Evolutionary conservation across 2,797 vertebrate species (phyloP), one percentile per base, ranked within the genome.

Genomic region (Ceryle rudis): DNA sequence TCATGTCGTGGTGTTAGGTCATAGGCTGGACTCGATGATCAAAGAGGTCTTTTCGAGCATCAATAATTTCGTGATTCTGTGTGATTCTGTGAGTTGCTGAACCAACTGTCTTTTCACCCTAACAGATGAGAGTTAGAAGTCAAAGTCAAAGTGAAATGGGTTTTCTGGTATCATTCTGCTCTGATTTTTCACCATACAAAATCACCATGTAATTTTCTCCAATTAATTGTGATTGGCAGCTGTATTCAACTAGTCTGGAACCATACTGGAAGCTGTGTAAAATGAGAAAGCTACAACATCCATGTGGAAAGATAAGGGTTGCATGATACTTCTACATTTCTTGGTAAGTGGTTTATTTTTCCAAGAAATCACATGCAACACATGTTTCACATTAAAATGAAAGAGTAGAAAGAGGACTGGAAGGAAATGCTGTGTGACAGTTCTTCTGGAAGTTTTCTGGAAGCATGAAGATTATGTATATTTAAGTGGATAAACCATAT

Each of bases 361-460:
- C 67, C 41, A 78, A 79, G 79, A 85, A 83, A 89, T 84, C 26
- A 60, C 39, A 88, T 15, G 42, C 0, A 4, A n/a, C n/a, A n/a
- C n/a, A n/a, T n/a, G n/a, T n/a, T n/a, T n/a, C n/a, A n/a, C 8
- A 85, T 39, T 29, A 79, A 75, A 87, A 83, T 44, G 15, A 61
- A 89, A 62, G 17, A 54, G 9, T 6, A 74, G 61, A 60, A 44
- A 69, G 31, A 77, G 17, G 21, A 64, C 7, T 77, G 61, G 60
- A 91, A 70, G 55, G 42, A 85, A 95, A 94, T 46, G 33, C 16
- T 60, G 39, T 70, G 29, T 70, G 74, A 83, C 44, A 42, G 33
- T 16, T 61, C 83, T 82, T 95, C 88, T 77, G 41, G 66, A 95
- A 87, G 21, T 64, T 90, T 86, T 71, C 80, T 86, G 52, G 78